These are phyloP conservation scores for Lophura nycthemera DNA, from an alignment of 2,113 vertebrate genomes.

Conservation along the genomic window DNA sequence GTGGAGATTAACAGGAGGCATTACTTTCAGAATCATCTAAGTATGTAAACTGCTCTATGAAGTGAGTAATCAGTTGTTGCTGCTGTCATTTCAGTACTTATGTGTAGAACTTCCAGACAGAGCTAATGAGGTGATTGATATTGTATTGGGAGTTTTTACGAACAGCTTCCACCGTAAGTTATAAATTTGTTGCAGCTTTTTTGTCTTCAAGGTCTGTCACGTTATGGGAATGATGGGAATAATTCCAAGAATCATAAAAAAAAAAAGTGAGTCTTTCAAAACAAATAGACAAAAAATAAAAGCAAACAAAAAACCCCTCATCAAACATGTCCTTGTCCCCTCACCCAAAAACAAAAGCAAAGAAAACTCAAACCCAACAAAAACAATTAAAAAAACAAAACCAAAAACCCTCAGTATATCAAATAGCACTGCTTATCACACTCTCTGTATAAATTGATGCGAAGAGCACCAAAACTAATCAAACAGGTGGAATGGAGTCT, in stretches of 20 bases:
- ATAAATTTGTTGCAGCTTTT: not conserved
- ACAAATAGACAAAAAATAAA: not conserved
- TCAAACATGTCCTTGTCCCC: not conserved
- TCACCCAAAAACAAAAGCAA: not conserved
- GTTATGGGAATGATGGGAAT: too few species aligned
- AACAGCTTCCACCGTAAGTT: not conserved
- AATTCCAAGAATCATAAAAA: not conserved
- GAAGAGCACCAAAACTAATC: not conserved
- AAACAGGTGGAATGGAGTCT: not conserved
- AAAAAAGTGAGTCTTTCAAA: not conserved
- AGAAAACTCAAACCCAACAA: not conserved
- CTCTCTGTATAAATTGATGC: not conserved
- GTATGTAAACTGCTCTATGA: not conserved
- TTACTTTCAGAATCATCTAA: too few species aligned
- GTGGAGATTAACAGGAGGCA: too few species aligned
- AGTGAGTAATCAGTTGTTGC: not conserved
- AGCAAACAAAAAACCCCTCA: too few species aligned
- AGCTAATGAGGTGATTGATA: not conserved
- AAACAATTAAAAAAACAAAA: not conserved
- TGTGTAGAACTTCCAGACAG: not conserved
- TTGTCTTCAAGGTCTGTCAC: not conserved
- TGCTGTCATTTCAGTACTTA: not conserved
- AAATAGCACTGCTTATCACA: not conserved
- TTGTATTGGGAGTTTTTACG: not conserved
- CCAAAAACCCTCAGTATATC: not conserved